phyloP scores from a whole-genome alignment of 2,113 vertebrate genomes.

The Mugil cephalus region DNA sequence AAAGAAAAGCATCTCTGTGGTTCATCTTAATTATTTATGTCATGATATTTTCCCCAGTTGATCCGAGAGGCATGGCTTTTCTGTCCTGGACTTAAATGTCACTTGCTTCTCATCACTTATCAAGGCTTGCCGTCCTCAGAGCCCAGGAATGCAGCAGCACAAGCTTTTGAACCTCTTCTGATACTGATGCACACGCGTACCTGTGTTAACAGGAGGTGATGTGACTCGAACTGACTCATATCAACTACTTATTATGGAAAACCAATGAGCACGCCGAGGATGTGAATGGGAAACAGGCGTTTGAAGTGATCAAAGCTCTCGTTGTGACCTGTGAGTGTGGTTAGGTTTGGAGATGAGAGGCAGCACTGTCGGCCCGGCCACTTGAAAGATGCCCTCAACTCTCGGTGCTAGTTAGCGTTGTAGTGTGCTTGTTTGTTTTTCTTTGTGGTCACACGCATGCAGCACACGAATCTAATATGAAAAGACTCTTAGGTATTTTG shows the following conservation, averaged over 20 bases:
- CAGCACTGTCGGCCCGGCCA: slow-evolving; percentile 59
- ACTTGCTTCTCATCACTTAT: slow-evolving; percentile 40
- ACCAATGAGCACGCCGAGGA: slow-evolving; percentile 62
- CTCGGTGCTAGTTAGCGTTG: slow-evolving; percentile 56
- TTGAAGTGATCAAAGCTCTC: slow-evolving; percentile 67
- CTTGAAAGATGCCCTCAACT: slow-evolving; percentile 68
- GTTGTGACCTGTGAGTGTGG: slow-evolving; percentile 64
- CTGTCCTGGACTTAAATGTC: slow-evolving; percentile 20
- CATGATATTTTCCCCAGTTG: slow-evolving; percentile 49
- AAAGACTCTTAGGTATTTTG: slow-evolving; percentile 41
- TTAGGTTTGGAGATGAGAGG: slow-evolving; percentile 58
- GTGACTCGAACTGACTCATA: slow-evolving; percentile 23
- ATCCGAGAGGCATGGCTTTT: slow-evolving; percentile 30
- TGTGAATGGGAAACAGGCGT: slow-evolving; percentile 71
- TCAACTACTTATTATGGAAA: slow-evolving; percentile 54
- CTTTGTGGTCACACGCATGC: slow-evolving; percentile 37
- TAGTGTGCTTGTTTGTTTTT: slow-evolving; percentile 72
- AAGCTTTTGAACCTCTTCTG: slow-evolving; percentile 41
- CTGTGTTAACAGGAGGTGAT: slow-evolving; percentile 24
- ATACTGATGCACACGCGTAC: slow-evolving; percentile 41
- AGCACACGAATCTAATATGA: slow-evolving; percentile 28
- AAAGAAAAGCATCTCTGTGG: slow-evolving; percentile 45
- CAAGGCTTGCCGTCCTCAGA: slow-evolving; percentile 27
- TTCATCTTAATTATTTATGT: slow-evolving; percentile 62
- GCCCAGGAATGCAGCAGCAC: slow-evolving; percentile 41